Evolutionary conservation across 1,140 invertebrate genomes (phyloP), one percentile per base, ranked within the genome.

Genomic region (Eriosoma lanigerum): DNA sequence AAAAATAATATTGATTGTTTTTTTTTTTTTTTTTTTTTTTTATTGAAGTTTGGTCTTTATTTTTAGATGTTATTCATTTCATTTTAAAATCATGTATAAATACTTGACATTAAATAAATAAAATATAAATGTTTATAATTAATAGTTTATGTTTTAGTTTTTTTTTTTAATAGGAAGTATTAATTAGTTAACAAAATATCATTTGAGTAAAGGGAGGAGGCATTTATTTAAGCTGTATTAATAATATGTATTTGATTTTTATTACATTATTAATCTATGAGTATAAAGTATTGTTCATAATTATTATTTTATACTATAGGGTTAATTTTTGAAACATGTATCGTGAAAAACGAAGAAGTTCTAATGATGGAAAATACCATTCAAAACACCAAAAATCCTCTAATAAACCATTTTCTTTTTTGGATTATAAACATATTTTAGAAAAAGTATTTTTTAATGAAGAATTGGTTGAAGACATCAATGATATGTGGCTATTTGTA

Each of bases 401-500:
- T 46, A 26, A 56, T 29, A 78, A 26, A 62, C 12, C 54, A 26
- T 78, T 78, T 78, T 44, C 75, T 58, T 78, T 78, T 78, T 60
- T 78, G 75, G 54, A 78, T 60, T 78, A 78, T 46, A 78, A 78
- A 62, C 75, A 8, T 26, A 17, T 60, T 60, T 46, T 78, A 13
- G 75, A 78, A 56, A 78, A 48, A 78, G 75, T 78, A 12, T 78
- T 78, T 62, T 78, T 78, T 19, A 78, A n/a, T 58, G 54, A 78
- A 44, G 66, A 81, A 52, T 81, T 84, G 3, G 58, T 82, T 32
- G 80, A 81, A 80, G 82, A 84, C 56, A 56, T 82, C n/a, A 82
- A 83, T 50, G 83, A 84, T 73, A 82, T 83, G 68, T 83, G 82
- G 82, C 32, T 82, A 58, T 84, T 83, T 73, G 76, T 82, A 1